Evolutionary conservation across 2,888 invertebrate genomes (phyloP).

Genomic region (Xestia rhomboidea): DNA sequence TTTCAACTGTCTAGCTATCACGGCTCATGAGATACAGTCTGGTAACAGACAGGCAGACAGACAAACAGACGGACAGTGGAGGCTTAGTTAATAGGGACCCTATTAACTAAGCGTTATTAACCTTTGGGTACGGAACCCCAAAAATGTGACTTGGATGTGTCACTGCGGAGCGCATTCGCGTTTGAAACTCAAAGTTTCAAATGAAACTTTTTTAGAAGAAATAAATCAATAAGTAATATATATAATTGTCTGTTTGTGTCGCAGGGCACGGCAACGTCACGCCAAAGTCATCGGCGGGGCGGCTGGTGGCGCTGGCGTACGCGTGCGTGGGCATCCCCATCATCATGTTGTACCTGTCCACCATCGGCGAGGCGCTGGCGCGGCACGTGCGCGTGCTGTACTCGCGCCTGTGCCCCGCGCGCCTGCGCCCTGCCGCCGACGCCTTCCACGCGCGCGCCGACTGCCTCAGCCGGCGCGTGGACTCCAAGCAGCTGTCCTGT

Average conservation of each 20-base stretch:
- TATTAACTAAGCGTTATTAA: no score
- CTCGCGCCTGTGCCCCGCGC: conserved; percentile 87
- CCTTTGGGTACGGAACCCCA: no score
- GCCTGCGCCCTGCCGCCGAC: conserved; percentile 70
- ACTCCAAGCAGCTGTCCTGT: conserved; percentile 71
- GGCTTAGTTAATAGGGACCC: no score
- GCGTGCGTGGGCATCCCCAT: conserved; percentile 96
- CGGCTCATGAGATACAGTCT: no score
- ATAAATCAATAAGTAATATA: not conserved
- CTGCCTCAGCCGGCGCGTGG: conserved; percentile 72
- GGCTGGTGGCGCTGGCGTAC: conserved; percentile 95
- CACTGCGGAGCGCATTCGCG: no score
- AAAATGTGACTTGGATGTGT: no score
- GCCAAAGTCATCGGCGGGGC: conserved; percentile 95
- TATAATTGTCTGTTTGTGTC: conserved; percentile 57
- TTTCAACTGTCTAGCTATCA: no score
- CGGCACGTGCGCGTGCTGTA: conserved; percentile 94
- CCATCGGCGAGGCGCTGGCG: conserved; percentile 96
- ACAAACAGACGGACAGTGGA: no score
- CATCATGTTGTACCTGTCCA: conserved; percentile 96
- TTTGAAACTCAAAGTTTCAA: no score
- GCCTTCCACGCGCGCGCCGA: conserved; percentile 76
- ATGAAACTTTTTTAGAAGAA: no score
- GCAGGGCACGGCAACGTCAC: conserved; percentile 96
- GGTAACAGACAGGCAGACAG: no score